Evolutionary conservation across 2,113 vertebrate species (phyloP).

Genomic region (Fregetta grallaria): DNA sequence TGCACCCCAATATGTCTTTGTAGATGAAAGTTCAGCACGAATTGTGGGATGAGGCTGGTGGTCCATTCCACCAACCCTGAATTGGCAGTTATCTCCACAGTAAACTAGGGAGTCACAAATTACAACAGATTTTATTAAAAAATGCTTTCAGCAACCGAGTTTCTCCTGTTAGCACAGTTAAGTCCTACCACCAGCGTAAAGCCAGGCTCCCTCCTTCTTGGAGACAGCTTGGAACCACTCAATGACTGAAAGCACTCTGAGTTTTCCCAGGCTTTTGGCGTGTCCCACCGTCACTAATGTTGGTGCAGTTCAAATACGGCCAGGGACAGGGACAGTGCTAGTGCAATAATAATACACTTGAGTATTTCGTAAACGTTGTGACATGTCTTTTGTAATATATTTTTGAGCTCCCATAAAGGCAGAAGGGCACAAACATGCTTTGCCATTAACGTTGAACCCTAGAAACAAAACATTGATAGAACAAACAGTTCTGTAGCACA

Average conservation of each 20-base stretch:
- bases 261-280: accelerated
- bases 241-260: neutral
- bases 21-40: neutral
- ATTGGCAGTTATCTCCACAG: neutral
- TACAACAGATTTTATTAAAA: neutral
- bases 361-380: neutral
- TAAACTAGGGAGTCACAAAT: neutral
- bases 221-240: neutral
- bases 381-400: neutral
- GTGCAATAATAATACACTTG: neutral
- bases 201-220: neutral
- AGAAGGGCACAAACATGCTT: neutral
- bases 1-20: neutral
- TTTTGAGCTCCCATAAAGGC: neutral
- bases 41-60: neutral
- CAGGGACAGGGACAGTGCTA: neutral
- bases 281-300: neutral
- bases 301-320: neutral
- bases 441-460: neutral
- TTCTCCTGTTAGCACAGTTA: neutral
- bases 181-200: neutral
- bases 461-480: neutral
- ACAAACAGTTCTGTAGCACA: neutral
- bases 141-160: neutral
- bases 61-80: neutral